These are phyloP conservation scores for Patella ulyssiponensis DNA, from an alignment of 2,888 invertebrate genomes.

Conservation along the genomic window DNA sequence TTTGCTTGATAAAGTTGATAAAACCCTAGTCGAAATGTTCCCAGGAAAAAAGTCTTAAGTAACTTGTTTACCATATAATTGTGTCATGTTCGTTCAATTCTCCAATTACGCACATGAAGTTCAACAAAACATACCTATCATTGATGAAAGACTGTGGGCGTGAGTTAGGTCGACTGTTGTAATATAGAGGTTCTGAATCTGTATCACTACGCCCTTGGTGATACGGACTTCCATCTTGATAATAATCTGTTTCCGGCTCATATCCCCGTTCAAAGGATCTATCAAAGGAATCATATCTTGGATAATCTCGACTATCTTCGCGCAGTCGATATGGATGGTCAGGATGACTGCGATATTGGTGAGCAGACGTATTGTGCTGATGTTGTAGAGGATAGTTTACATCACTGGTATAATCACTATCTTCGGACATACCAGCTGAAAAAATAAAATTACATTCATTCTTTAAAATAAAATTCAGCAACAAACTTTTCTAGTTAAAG, in stretches of 20 bases:
- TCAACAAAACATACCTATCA: constrained; percentile 48
- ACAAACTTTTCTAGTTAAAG: too few relatives aligned
- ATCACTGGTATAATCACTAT: constrained; percentile 97
- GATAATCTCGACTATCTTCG: constrained; percentile 76
- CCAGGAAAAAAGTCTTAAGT: too few relatives aligned
- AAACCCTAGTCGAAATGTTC: too few relatives aligned
- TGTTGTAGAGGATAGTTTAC: constrained; percentile 85
- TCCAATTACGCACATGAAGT: too few relatives aligned
- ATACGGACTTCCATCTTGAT: constrained; percentile 47
- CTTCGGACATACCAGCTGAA: constrained; percentile 86
- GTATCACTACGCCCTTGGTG: constrained; percentile 68
- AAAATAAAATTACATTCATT: constrained; percentile 10
- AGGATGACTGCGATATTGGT: constrained; percentile 77
- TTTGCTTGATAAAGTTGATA: too few relatives aligned
- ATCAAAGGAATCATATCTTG: constrained; percentile 44
- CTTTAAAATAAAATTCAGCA: background rate
- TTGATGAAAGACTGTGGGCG: constrained; percentile 70
- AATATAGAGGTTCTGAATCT: constrained; percentile 79
- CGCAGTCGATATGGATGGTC: constrained; percentile 50
- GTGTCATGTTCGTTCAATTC: too few relatives aligned
- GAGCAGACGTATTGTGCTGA: constrained; percentile 91
- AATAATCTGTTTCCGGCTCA: constrained; percentile 31
- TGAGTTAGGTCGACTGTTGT: constrained; percentile 86
- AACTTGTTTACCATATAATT: too few relatives aligned
- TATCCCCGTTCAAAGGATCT: constrained; percentile 43